Evolutionary conservation across 2,888 invertebrate species (phyloP), one percentile per base, ranked within the genome.

Genomic region (Troilus luridus): DNA sequence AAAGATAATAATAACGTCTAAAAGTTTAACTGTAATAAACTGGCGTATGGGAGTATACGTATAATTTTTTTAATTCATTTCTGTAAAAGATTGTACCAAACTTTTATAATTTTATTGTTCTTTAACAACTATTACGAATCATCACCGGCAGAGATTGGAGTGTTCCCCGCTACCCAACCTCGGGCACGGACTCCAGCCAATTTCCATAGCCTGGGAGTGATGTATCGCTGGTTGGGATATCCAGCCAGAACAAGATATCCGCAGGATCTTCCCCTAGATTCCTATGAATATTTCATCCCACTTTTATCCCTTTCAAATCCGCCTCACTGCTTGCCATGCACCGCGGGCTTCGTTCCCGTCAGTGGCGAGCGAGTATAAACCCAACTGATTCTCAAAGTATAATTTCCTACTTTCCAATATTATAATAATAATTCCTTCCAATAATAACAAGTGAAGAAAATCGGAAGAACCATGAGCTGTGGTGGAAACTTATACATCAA

Each of bases 251-350:
- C 27, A 72, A 27, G 72, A 72, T 72, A 72, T 72, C 72, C 27
- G 14, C 5, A 17, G 72, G 72, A 72, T 72, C 14, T 72, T 14
- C 14, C 27, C 14, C 72, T 3, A 27, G 72, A 72, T 72, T 72
- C 72, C 72, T 27, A 72, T 72, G 72, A 72, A 72, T 72, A 72
- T 72, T 72, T 72, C 72, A 72, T 72, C n/a, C 14, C 6, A 27
- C 8, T 14, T 72, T 72, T 17, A 27, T 72, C 72, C 72, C 72
- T 72, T 27, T 27, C 0, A 72, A 72, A 72, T 72, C 72, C 72
- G 27, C 27, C 12, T 24, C 72, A 10, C 27, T 27, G 27, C 72
- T 72, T 72, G 3, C 14, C 14, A 27, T 14, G 27, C 72, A 12
- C 14, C 6, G 27, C 24, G 27, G 64, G 64, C n/a, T 67, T n/a